These are phyloP conservation scores for Nipponacmea schrenckii DNA, from an alignment of 2,888 invertebrate species.

Conservation along the genomic window DNA sequence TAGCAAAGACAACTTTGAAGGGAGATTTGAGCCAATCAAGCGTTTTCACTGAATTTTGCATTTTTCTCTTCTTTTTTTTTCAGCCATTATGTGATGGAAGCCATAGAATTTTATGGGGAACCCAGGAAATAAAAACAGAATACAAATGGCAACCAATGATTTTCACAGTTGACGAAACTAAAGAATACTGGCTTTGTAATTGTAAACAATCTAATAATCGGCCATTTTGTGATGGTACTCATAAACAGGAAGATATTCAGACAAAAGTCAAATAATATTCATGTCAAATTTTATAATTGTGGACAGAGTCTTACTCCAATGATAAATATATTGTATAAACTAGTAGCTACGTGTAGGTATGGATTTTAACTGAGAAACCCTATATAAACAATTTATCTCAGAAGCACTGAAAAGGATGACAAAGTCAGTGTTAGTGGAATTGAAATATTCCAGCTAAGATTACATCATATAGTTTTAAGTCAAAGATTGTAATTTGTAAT, in stretches of 20 bases:
- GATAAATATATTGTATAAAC: too few relatives aligned
- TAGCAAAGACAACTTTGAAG: too few relatives aligned
- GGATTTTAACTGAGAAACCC: too few relatives aligned
- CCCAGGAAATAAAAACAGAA: slow-evolving; percentile 76
- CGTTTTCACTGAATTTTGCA: too few relatives aligned
- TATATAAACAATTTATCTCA: too few relatives aligned
- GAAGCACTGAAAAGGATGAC: too few relatives aligned
- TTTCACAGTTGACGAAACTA: slow-evolving; percentile 86
- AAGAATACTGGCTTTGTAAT: slow-evolving; percentile 96
- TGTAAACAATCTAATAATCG: slow-evolving; percentile 94
- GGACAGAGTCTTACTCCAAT: not conserved
- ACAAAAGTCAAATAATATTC: slow-evolving; percentile 25
- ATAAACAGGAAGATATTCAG: slow-evolving; percentile 71
- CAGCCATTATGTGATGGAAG: slow-evolving; percentile 95
- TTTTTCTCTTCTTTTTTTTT: slow-evolving; percentile 39
- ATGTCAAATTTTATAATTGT: not conserved
- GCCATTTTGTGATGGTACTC: slow-evolving; percentile 97
- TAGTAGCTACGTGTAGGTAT: too few relatives aligned
- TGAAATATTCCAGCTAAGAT: too few relatives aligned
- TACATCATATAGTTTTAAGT: too few relatives aligned
- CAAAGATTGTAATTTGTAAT: too few relatives aligned
- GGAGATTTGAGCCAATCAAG: too few relatives aligned
- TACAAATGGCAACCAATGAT: slow-evolving; percentile 78
- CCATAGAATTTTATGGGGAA: slow-evolving; percentile 76
- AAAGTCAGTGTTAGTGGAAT: too few relatives aligned